These are phyloP conservation scores for Subacronicta megacephala DNA, from an alignment of 2,888 invertebrate genomes.

Conservation along the genomic window DNA sequence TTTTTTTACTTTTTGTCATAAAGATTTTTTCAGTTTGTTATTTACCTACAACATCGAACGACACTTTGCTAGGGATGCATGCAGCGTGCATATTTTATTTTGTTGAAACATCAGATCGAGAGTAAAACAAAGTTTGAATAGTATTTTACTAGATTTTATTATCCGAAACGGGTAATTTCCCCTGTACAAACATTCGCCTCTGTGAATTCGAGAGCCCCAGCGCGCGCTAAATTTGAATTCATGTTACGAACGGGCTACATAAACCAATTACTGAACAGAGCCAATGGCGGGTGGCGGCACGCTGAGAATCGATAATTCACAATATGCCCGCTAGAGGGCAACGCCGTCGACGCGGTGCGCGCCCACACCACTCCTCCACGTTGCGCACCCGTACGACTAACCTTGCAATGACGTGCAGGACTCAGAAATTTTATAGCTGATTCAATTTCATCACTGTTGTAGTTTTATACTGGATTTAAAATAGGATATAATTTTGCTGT, in stretches of 20 bases:
- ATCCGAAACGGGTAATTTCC: conserved; percentile 80
- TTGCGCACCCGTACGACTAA: conserved; percentile 80
- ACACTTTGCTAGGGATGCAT: conserved; percentile 13
- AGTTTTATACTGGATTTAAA: no score
- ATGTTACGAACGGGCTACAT: conserved; percentile 86
- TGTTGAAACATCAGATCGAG: conserved; percentile 54
- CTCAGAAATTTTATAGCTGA: neutral
- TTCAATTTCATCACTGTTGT: neutral
- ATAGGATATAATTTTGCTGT: no score
- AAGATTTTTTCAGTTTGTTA: no score
- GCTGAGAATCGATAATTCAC: conserved; percentile 88
- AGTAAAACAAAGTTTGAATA: conserved; percentile 73
- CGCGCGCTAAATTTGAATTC: conserved; percentile 89
- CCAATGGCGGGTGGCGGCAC: conserved; percentile 83
- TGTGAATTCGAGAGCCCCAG: conserved; percentile 77
- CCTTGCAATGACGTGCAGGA: conserved; percentile 73
- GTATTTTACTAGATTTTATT: conserved; percentile 81
- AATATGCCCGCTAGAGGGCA: conserved; percentile 88
- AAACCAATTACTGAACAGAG: conserved; percentile 86
- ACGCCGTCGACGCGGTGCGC: conserved; percentile 81
- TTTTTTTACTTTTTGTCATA: no score
- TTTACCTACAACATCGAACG: conserved; percentile 7
- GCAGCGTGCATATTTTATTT: conserved; percentile 46
- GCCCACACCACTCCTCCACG: conserved; percentile 86
- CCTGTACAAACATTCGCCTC: conserved; percentile 75